A percentile compares a stretch with the other conserved stretches of the same genome.
Evolutionary conservation across 2,888 invertebrate genomes (phyloP).

Genomic region (Agrilus biguttatus): DNA sequence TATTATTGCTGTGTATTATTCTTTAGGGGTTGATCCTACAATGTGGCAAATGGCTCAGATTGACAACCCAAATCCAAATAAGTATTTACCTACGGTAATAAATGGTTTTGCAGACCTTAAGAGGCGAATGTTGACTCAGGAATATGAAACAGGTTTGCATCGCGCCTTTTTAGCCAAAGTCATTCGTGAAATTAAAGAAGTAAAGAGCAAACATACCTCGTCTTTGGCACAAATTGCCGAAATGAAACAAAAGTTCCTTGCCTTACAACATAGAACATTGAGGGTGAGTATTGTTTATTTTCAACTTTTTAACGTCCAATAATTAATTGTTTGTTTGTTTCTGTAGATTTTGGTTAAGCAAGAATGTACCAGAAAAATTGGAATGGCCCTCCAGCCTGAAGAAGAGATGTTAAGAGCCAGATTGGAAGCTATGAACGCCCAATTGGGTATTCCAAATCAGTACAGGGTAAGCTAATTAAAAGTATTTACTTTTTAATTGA

Average conservation of each 20-base stretch:
- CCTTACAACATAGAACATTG: constrained; percentile 70
- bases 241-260: constrained; percentile 64
- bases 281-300: constrained; percentile 38
- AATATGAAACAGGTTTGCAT: constrained; percentile 71
- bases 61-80: constrained; percentile 86
- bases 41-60: constrained; percentile 93
- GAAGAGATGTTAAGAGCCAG: constrained; percentile 82
- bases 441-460: constrained; percentile 82
- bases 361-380: constrained; percentile 77
- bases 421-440: constrained; percentile 72
- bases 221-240: constrained; percentile 70
- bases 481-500: no score
- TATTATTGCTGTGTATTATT: constrained; percentile 7
- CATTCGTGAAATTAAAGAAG: constrained; percentile 57
- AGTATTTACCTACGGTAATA: constrained; percentile 86
- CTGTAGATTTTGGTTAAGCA: constrained; percentile 70
- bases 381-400: constrained; percentile 73
- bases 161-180: constrained; percentile 67
- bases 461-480: constrained; percentile 53
- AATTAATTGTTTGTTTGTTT: constrained; percentile 5
- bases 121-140: constrained; percentile 70
- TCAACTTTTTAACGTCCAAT: neutral
- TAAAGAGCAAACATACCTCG: constrained; percentile 69
- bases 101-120: constrained; percentile 76
- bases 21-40: constrained; percentile 71